Conservation (phyloP, 2,888 invertebrate genomes). For the Timema podura region DNA sequence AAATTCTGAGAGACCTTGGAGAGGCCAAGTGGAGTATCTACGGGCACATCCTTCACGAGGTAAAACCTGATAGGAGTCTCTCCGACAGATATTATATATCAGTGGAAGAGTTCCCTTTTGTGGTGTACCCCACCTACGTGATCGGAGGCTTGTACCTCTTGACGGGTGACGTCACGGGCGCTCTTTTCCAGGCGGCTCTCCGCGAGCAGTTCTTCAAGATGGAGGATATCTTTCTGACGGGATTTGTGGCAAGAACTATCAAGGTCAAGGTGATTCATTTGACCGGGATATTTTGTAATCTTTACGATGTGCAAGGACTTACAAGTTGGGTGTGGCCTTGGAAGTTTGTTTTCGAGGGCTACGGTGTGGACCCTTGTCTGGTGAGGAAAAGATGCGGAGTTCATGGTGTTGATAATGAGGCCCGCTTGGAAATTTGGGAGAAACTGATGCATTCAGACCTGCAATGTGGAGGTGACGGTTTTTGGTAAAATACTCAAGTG, state of each 20-base stretch:
- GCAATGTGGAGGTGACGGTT: too few species aligned
- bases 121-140: conserved; percentile 83
- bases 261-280: conserved; percentile 64
- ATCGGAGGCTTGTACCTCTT: conserved; percentile 90
- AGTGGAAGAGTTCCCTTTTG: conserved; percentile 65
- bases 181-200: conserved; percentile 65
- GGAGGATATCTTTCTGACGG: conserved; percentile 90
- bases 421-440: neutral
- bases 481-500: too few species aligned
- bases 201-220: conserved; percentile 72
- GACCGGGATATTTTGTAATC: neutral
- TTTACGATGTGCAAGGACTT: neutral
- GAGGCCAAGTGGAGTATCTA: conserved; percentile 60
- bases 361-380: neutral
- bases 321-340: neutral
- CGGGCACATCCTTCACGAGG: conserved; percentile 75
- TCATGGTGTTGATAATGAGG: neutral
- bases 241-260: conserved; percentile 74
- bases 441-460: too few species aligned
- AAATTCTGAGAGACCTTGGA: conserved; percentile 57
- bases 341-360: neutral
- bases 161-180: conserved; percentile 66
- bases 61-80: conserved; percentile 79
- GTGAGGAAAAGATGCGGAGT: neutral
- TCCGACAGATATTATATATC: conserved; percentile 87